Conservation (phyloP, 2,797 vertebrate genomes). For the Danio tinwini region DNA sequence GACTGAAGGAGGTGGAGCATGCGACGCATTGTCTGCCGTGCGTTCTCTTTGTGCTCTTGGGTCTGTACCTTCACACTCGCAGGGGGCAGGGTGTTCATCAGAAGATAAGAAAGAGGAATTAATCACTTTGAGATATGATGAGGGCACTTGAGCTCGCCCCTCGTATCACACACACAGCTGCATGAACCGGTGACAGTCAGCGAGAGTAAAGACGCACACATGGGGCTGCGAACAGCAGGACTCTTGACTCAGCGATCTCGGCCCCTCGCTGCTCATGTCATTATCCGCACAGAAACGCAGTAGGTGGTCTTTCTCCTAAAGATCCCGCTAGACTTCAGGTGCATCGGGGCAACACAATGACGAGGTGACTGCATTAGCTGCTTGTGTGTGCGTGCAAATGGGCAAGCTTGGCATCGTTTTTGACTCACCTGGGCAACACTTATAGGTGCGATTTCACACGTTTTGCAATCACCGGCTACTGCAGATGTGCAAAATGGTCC, state of each 20-base stretch:
- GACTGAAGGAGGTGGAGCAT: conserved; percentile 21
- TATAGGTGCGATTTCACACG: conserved; percentile 12
- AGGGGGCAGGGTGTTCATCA: conserved; percentile 72
- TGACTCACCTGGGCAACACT: not conserved
- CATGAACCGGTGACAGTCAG: conserved; percentile 63
- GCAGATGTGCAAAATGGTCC: not conserved
- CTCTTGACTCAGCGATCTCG: conserved; percentile 62
- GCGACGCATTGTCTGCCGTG: conserved; percentile 8
- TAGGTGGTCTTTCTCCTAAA: conserved; percentile 58
- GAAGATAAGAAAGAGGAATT: conserved; percentile 80
- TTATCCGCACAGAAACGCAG: conserved; percentile 59
- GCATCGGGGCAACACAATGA: conserved; percentile 45
- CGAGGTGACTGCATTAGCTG: conserved; percentile 17
- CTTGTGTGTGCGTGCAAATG: conserved; percentile 27
- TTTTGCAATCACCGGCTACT: not conserved
- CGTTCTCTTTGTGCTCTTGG: conserved; percentile 44
- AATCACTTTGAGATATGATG: conserved; percentile 78
- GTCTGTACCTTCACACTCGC: conserved; percentile 56
- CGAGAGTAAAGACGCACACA: conserved; percentile 43
- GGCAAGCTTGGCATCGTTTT: not conserved
- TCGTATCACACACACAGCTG: conserved; percentile 68
- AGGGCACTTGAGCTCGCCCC: conserved; percentile 74
- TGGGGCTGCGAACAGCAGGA: conserved; percentile 53
- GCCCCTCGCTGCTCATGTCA: conserved; percentile 54
- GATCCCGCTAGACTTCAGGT: conserved; percentile 57